Percentiles rank a stretch among this genome's conserved stretches.
phyloP scores from a whole-genome alignment of 2,888 invertebrate species.

The Mesoligia furuncula region DNA sequence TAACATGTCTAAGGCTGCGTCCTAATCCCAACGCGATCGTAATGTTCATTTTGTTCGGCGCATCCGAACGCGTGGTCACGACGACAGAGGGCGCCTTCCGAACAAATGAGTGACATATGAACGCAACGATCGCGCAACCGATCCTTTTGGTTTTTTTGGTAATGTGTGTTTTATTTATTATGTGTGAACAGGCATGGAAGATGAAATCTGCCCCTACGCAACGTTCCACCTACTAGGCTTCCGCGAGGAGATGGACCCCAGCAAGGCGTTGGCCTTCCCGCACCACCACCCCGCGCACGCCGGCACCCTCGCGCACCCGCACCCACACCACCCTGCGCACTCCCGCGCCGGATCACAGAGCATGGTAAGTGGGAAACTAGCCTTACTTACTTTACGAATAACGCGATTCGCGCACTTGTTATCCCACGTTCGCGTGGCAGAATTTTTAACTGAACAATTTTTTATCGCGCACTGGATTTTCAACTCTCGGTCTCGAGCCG shows the following conservation, averaged over 20 bases:
- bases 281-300: conserved; percentile 95
- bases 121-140: background rate
- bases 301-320: conserved; percentile 95
- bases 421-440: background rate
- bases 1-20: background rate
- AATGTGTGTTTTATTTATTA: conserved; percentile 24
- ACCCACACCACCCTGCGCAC: conserved; percentile 93
- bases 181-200: conserved; percentile 94
- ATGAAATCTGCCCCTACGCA: conserved; percentile 99
- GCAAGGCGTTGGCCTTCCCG: conserved; percentile 96
- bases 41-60: background rate
- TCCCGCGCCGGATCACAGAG: conserved; percentile 97
- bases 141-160: background rate
- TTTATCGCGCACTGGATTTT: background rate
- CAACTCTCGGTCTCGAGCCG: background rate
- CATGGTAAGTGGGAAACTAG: conserved; percentile 91
- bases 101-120: background rate
- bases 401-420: background rate
- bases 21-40: background rate
- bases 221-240: conserved; percentile 98
- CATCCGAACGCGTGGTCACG: background rate
- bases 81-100: background rate
- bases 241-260: conserved; percentile 98
- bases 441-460: background rate
- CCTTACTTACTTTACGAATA: too few relatives aligned